A percentile compares a stretch with the other conserved stretches of the same genome.
Conservation (phyloP, 2,888 invertebrate genomes). For the Apamea monoglypha region DNA sequence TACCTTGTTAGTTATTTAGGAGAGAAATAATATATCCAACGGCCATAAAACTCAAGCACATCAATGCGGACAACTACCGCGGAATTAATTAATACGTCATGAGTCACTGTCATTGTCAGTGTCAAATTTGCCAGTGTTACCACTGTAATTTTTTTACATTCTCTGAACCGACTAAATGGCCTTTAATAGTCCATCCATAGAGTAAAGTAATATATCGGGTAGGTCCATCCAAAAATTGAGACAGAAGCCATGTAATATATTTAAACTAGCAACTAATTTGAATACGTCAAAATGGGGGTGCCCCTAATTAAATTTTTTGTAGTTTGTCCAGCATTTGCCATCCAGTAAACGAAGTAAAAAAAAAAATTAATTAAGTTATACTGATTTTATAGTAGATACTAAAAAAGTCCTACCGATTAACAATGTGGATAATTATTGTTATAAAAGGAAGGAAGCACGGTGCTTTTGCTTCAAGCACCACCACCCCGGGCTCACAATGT, state of each 20-base stretch:
- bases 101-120: constrained; percentile 25
- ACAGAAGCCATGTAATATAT: background rate
- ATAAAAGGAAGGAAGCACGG: background rate
- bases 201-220: too few relatives aligned
- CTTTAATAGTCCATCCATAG: background rate
- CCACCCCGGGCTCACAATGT: too few relatives aligned
- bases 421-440: background rate
- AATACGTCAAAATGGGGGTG: background rate
- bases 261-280: background rate
- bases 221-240: background rate
- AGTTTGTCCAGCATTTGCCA: too few relatives aligned
- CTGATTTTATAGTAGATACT: too few relatives aligned
- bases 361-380: too few relatives aligned
- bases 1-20: constrained; percentile 24
- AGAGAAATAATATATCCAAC: constrained; percentile 21
- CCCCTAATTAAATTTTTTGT: too few relatives aligned
- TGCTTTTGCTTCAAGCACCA: background rate
- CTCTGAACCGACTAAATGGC: background rate
- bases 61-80: constrained; percentile 22
- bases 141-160: background rate
- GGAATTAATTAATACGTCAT: constrained; percentile 8
- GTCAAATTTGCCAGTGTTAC: constrained; percentile 1
- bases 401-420: background rate
- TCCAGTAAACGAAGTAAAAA: too few relatives aligned
- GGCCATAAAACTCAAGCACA: constrained; percentile 12